Percentiles rank a stretch among this genome's conserved stretches.
Conservation (phyloP, 2,113 vertebrate genomes). For the Galemys pyrenaicus region DNA sequence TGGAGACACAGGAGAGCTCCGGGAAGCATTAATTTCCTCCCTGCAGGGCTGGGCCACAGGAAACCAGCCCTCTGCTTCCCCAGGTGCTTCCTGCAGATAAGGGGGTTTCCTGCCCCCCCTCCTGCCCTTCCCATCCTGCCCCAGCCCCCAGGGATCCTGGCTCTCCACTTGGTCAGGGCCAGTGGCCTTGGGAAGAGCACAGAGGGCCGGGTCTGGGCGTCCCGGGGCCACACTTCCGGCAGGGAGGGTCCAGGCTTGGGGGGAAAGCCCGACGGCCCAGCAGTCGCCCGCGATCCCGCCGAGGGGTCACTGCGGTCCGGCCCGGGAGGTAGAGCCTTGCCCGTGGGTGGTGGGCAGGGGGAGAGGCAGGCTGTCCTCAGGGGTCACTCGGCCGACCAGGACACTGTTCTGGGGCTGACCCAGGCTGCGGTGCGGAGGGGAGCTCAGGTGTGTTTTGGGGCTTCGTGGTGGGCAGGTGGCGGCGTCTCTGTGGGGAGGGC, state of each 20-base stretch:
- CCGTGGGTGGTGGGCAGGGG: no score
- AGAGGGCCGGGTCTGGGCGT: not conserved
- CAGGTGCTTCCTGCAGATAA: constrained; percentile 81
- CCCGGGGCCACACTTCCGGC: constrained; percentile 17
- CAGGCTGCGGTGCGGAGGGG: not conserved
- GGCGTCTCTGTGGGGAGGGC: not conserved
- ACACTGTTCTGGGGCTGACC: not conserved
- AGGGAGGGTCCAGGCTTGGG: not conserved
- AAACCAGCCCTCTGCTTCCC: constrained; percentile 67
- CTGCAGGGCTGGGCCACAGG: constrained; percentile 50
- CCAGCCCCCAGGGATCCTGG: constrained; percentile 26
- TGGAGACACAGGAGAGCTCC: not conserved
- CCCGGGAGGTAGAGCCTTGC: not conserved
- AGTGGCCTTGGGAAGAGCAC: constrained; percentile 63
- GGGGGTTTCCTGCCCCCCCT: constrained; percentile 6
- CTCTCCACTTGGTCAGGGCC: not conserved
- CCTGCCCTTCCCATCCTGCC: constrained; percentile 70
- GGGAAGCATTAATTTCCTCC: constrained; percentile 65
- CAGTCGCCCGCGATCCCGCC: not conserved
- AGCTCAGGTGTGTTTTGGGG: not conserved
- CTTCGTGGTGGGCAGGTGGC: not conserved
- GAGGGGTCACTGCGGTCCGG: constrained; percentile 31
- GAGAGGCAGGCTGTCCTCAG: not conserved
- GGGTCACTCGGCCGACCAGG: not conserved
- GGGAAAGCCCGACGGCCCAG: not conserved